Conservation (phyloP, 1,140 invertebrate species). For the Nylanderia fulva region DNA sequence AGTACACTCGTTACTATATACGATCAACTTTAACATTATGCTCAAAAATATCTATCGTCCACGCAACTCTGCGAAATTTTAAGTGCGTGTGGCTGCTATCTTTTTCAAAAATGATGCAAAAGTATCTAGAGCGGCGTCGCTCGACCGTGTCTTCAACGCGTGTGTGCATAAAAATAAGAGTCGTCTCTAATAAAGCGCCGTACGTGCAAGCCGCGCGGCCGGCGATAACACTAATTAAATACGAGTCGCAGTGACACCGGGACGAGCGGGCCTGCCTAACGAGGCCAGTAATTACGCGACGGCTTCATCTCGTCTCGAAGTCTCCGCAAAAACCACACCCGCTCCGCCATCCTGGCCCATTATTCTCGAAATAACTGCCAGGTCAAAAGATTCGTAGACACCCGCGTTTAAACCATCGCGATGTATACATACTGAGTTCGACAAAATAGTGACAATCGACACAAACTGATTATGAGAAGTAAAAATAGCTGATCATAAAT, state of each 20-base stretch:
- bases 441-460: not conserved
- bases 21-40: not conserved
- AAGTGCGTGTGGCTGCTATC: not conserved
- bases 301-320: conserved; percentile 84
- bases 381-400: conserved; percentile 70
- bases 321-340: conserved; percentile 80
- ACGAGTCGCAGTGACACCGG: conserved; percentile 81
- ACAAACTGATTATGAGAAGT: not conserved
- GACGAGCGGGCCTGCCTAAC: conserved; percentile 79
- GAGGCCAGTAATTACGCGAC: conserved; percentile 85
- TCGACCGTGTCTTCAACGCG: conserved; percentile 10
- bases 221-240: conserved; percentile 84
- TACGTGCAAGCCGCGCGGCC: conserved; percentile 62
- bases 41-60: not conserved
- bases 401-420: not conserved
- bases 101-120: conserved; percentile 7
- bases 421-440: not conserved
- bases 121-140: not conserved
- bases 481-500: not conserved
- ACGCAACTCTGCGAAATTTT: not conserved
- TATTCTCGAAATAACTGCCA: conserved; percentile 75
- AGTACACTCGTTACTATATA: not conserved
- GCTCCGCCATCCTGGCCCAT: conserved; percentile 70
- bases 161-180: conserved; percentile 54
- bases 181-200: conserved; percentile 49